Evolutionary conservation across 1,140 invertebrate genomes (phyloP), one percentile per base, ranked within the genome.

Genomic region (Meloidogyne hapla): DNA sequence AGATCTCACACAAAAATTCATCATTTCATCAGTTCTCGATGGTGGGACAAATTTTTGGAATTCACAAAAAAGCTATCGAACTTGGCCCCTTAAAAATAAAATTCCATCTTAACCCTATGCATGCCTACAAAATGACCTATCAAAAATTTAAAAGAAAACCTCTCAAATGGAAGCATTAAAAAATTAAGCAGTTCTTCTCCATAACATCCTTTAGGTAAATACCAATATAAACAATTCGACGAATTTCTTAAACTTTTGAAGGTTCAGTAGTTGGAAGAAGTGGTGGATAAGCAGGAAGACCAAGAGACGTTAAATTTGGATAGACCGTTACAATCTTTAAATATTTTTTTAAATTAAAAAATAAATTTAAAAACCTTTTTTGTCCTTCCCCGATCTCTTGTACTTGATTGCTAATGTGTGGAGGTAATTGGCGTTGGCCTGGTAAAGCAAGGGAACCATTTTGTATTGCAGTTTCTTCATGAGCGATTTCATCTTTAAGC

Each of bases 241-340:
- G 90, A 25, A 98, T 98, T 89, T 99, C 96, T 89, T 99, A 96
- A 75, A 99, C 93, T 87, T 94, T 94, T 26, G 92, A 90, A 25
- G 92, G 91, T 87, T 98, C 95, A 80, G 94, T 92, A 71, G 92
- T 92, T 0, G 93, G 93, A 40, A 95, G 94, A 65, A 99, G 86
- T 5, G 93, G 92, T 12, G 96, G 96, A 89, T 99, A 99, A 18
- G 91, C 89, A 0, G 95, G 94, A 18, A 99, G 88, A 72, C 92
- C 93, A 77, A 93, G 91, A 8, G 92, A 91, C 38, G 91, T 91
- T 62, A 98, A 88, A 85, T 92, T 92, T 10, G 95, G 94, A 89
- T 99, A 96, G 83, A 92, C 91, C 6, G 95, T 98, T 56, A 92
- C 91, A 66, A 98, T 94, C 85, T 85, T 66, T 42, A 83, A 33